phyloP scores from a whole-genome alignment of 2,888 invertebrate species.

The Aplocera efformata region DNA sequence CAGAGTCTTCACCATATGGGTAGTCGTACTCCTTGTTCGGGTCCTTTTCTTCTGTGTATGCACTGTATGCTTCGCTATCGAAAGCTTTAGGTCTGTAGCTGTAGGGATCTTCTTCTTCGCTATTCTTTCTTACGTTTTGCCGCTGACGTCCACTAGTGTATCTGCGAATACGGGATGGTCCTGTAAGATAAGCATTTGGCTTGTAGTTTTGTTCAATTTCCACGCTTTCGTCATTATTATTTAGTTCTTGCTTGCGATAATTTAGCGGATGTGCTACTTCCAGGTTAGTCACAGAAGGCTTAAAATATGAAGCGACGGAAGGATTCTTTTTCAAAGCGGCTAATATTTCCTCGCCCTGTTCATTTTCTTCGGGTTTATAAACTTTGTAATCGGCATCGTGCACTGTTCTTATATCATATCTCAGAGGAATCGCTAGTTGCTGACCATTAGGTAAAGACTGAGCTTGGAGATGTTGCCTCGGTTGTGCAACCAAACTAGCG shows the following conservation, averaged over 20 bases:
- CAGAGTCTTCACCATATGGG: conserved; percentile 72
- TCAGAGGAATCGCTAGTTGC: conserved; percentile 55
- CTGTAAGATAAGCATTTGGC: conserved; percentile 74
- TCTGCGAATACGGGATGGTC: conserved; percentile 69
- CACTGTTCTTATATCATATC: conserved; percentile 70
- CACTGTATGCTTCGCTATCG: conserved; percentile 66
- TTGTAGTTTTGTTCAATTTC: conserved; percentile 68
- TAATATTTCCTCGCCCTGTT: conserved; percentile 65
- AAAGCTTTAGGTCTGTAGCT: conserved; percentile 78
- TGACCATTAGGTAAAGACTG: conserved; percentile 40
- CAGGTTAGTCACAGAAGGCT: conserved; percentile 64
- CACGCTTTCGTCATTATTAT: conserved; percentile 42
- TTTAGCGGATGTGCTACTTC: conserved; percentile 68
- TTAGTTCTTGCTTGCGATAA: conserved; percentile 64
- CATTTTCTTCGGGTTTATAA: conserved; percentile 67
- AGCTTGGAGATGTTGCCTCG: conserved; percentile 38
- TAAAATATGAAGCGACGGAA: conserved; percentile 66
- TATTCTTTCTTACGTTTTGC: conserved; percentile 56
- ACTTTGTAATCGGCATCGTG: conserved; percentile 74
- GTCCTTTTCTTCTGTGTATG: conserved; percentile 64
- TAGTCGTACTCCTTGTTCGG: conserved; percentile 69
- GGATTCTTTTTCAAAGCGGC: conserved; percentile 70
- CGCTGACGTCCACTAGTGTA: conserved; percentile 70
- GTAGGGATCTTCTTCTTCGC: conserved; percentile 72
- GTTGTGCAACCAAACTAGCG: conserved; percentile 55